Evolutionary conservation across 2,113 vertebrate genomes (phyloP).

Genomic region (Anhinga anhinga): DNA sequence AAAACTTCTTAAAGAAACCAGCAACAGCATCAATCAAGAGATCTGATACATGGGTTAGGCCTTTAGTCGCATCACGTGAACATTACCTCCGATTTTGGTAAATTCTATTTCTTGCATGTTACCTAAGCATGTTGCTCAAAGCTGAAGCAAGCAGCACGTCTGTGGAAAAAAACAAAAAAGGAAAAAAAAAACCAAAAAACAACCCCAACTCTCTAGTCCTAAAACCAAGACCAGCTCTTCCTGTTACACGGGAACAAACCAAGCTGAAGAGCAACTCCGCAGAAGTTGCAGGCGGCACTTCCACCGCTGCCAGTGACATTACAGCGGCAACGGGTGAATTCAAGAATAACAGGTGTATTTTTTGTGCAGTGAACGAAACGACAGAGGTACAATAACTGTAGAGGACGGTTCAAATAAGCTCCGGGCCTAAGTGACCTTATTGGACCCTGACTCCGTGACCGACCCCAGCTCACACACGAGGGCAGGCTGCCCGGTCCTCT

Average conservation of each 20-base stretch:
- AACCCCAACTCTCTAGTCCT: too few relatives aligned
- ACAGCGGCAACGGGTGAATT: not conserved
- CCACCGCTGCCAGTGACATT: not conserved
- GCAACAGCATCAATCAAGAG: not conserved
- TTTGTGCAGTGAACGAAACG: not conserved
- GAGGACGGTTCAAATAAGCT: not conserved
- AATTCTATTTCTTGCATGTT: not conserved
- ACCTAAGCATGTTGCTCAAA: not conserved
- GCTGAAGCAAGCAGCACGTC: not conserved
- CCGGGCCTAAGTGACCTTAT: not conserved
- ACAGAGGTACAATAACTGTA: not conserved
- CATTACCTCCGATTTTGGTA: not conserved
- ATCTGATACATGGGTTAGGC: not conserved
- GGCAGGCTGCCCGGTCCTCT: not conserved
- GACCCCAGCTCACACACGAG: rapidly evolving
- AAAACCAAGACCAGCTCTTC: not conserved
- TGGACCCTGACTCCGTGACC: not conserved
- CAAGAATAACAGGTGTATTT: not conserved
- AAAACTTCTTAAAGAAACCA: not conserved
- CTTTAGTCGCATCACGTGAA: rapidly evolving
- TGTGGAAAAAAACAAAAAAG: not conserved
- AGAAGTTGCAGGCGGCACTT: not conserved
- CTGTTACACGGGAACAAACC: not conserved
- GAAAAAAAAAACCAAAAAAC: too few relatives aligned
- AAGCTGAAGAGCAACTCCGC: not conserved